A percentile compares a stretch with the other conserved stretches of the same genome.
Evolutionary conservation across 2,797 vertebrate genomes (phyloP).

Genomic region (Coranthus polyacanthus): DNA sequence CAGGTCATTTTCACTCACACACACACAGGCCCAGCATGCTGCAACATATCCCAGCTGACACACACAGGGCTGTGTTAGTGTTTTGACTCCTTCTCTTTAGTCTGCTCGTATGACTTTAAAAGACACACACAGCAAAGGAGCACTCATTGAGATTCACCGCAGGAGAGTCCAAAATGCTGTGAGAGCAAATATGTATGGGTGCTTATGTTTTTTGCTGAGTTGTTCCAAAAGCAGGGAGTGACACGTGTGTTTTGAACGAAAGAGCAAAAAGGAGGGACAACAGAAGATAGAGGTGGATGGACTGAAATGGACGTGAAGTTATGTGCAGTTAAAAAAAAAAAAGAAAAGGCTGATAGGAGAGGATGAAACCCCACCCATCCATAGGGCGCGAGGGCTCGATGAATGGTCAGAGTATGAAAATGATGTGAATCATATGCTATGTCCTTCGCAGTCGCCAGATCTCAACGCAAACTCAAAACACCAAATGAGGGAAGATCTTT

Average conservation of each 20-base stretch:
- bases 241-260: not conserved
- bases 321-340: too few relatives aligned
- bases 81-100: slow-evolving; percentile 57
- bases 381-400: too few relatives aligned
- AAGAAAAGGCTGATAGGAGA: too few relatives aligned
- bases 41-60: slow-evolving; percentile 44
- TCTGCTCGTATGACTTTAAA: slow-evolving; percentile 43
- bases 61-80: slow-evolving; percentile 33
- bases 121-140: slow-evolving; percentile 30
- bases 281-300: too few relatives aligned
- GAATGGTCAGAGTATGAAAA: too few relatives aligned
- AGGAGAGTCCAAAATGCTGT: not conserved
- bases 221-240: not conserved
- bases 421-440: too few relatives aligned
- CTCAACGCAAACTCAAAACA: too few relatives aligned
- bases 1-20: slow-evolving; percentile 47
- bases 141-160: slow-evolving; percentile 13
- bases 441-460: too few relatives aligned
- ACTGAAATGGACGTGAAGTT: too few relatives aligned
- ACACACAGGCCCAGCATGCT: slow-evolving; percentile 35
- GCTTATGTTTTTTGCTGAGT: not conserved
- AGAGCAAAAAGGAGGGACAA: slow-evolving; percentile 9
- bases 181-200: not conserved
- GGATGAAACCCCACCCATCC: too few relatives aligned
- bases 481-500: too few relatives aligned